These are phyloP conservation scores for Terrapene triunguis DNA, from an alignment of 2,113 vertebrate genomes.

Conservation along the genomic window DNA sequence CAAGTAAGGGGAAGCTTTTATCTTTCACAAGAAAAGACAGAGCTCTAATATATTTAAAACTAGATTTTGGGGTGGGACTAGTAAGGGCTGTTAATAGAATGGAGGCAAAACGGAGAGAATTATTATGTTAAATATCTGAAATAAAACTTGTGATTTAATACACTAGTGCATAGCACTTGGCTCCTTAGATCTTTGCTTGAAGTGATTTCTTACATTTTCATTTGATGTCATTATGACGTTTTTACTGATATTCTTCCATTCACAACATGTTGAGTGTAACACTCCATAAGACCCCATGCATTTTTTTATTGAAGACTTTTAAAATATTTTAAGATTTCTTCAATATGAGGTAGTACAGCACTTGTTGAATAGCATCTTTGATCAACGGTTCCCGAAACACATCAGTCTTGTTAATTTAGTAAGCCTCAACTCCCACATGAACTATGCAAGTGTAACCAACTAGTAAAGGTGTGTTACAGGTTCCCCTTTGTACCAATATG, in stretches of 20 bases:
- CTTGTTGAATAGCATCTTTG: too few species aligned
- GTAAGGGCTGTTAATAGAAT: neutral
- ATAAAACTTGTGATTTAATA: neutral
- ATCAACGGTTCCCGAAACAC: too few species aligned
- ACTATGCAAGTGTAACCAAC: neutral
- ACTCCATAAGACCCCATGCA: neutral
- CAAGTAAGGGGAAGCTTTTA: conserved; percentile 12
- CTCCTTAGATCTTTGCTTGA: neutral
- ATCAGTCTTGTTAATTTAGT: neutral
- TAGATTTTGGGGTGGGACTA: neutral
- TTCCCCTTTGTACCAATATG: neutral
- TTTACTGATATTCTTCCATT: neutral
- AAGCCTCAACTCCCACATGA: neutral
- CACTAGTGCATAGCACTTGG: neutral
- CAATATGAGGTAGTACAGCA: neutral
- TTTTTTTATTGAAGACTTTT: neutral
- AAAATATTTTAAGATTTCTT: neutral
- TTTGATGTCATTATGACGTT: neutral
- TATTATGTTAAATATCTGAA: neutral
- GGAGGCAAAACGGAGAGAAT: neutral
- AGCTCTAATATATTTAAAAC: conserved; percentile 31
- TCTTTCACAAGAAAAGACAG: neutral
- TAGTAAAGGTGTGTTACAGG: neutral
- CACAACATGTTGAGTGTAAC: neutral
- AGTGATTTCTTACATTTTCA: neutral